A percentile compares a stretch with the other conserved stretches of the same genome.
Evolutionary conservation across 2,113 vertebrate genomes (phyloP).

Genomic region (Lampris megalopsis): DNA sequence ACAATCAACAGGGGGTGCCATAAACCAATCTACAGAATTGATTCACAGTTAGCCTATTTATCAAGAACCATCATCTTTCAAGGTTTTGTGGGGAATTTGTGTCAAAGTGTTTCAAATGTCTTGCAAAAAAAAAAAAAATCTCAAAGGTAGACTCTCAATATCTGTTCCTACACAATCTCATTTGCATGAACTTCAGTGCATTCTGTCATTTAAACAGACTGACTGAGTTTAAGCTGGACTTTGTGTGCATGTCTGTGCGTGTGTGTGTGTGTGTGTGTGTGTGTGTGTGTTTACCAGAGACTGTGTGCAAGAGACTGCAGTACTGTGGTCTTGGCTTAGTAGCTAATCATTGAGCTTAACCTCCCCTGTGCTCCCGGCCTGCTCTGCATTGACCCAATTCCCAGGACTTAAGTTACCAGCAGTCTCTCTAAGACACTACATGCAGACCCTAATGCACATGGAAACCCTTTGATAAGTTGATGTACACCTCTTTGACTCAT

Average conservation of each 20-base stretch:
- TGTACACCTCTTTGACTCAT: conserved; percentile 34
- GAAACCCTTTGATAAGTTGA: conserved; percentile 33
- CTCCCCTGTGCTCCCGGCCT: conserved; percentile 69
- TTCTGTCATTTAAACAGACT: background rate
- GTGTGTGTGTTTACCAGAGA: conserved; percentile 20
- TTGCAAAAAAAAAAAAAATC: too few relatives aligned
- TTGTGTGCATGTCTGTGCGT: background rate
- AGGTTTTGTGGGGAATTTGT: too few relatives aligned
- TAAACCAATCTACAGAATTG: too few relatives aligned
- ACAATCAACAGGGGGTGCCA: too few relatives aligned
- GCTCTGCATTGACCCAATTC: conserved; percentile 81
- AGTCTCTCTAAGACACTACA: conserved; percentile 49
- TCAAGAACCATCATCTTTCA: too few relatives aligned
- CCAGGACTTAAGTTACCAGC: conserved; percentile 71
- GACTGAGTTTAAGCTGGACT: background rate
- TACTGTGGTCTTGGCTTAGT: conserved; percentile 77
- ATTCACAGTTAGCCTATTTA: too few relatives aligned
- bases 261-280: conserved; percentile 5
- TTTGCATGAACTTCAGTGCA: background rate
- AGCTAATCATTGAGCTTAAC: conserved; percentile 81
- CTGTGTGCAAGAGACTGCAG: conserved; percentile 60
- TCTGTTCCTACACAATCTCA: too few relatives aligned
- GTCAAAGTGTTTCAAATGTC: too few relatives aligned
- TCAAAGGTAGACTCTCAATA: too few relatives aligned
- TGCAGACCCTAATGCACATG: conserved; percentile 19